Base-by-base conservation (phyloP, 2,888 invertebrate genomes). In the Oithona nana region DNA sequence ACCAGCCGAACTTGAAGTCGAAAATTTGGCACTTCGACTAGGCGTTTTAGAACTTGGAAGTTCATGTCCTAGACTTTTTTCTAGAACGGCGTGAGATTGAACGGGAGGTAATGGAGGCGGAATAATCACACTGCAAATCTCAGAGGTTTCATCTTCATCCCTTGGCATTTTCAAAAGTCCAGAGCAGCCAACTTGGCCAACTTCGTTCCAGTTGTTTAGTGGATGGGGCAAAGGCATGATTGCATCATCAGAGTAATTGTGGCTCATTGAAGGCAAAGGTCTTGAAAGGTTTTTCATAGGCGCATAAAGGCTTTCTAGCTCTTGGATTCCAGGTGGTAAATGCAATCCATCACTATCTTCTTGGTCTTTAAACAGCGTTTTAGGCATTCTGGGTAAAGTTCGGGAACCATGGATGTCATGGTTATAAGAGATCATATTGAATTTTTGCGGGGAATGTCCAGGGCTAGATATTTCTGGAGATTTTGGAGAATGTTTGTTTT, bases 61-160 rank as follows among this genome's bases (percentile, higher is more conserved):
- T 28, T 61, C 61, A 54, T 61, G 61, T 16, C 61, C 61, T 1
- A 61, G 30, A 4, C 62, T 54, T 24, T 54, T 24, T 20, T 56
- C 26, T 1, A 62, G 56, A 48, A 62, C 26, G 16, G 62, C 62
- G 28, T 62, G 62, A 13, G 62, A 62, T 20, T 62, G 62, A 30
- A 62, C 48, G 3, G 62, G 62, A n/a, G 62, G 62, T n/a, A 54
- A 39, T 13, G 54, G 31, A 28, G 62, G 62, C 8, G 62, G 62
- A 20, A 62, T 30, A 20, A 62, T 22, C 22, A 39, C 39, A n/a
- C 49, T 48, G 31, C 62, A 55, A 16, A 31, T 28, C 57, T 57
- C 57, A 4, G 51, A 50, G n/a, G 52, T 54, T 52, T 22, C 20
- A n/a, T 62, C 62, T n/a, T 56, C 48, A 22, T 62, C 54, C 22